Evolutionary conservation across 2,888 invertebrate genomes (phyloP).

Genomic region (Sesia apiformis): DNA sequence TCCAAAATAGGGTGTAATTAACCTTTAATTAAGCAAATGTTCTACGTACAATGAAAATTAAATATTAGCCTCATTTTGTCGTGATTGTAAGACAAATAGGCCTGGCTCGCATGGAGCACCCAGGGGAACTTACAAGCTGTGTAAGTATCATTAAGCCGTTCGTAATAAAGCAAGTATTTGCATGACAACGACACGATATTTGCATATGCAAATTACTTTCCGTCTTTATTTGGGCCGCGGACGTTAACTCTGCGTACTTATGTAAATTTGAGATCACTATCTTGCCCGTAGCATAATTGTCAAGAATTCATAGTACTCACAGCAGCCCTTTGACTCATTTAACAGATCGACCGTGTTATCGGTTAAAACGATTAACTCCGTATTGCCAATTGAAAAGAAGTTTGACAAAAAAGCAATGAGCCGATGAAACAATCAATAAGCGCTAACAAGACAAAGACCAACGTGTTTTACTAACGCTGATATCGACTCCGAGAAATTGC

Average conservation of each 20-base stretch:
- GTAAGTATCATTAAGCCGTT: slow-evolving; percentile 62
- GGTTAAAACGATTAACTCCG: too few species aligned
- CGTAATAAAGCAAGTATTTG: slow-evolving; percentile 68
- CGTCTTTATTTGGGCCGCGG: slow-evolving; percentile 64
- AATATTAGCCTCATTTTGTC: slow-evolving; percentile 23
- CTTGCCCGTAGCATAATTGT: slow-evolving; percentile 31
- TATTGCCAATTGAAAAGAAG: too few species aligned
- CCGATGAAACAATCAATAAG: too few species aligned
- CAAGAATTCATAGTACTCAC: slow-evolving; percentile 27
- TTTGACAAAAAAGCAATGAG: too few species aligned
- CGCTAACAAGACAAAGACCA: too few species aligned
- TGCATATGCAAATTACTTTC: slow-evolving; percentile 70
- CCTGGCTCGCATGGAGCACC: slow-evolving; percentile 25
- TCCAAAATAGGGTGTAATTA: too few species aligned
- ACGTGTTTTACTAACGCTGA: slow-evolving; percentile 18
- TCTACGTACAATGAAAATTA: slow-evolving; percentile 17
- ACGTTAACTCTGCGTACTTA: slow-evolving; percentile 54
- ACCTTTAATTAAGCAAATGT: not conserved
- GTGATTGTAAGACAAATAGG: slow-evolving; percentile 39
- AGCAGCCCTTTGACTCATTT: slow-evolving; percentile 24
- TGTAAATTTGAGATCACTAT: slow-evolving; percentile 43
- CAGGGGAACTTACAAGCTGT: slow-evolving; percentile 41
- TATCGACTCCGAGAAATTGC: slow-evolving; percentile 32
- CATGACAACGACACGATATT: slow-evolving; percentile 64
- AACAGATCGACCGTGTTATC: too few species aligned